These are phyloP conservation scores for Nephila pilipes DNA, from an alignment of 1,140 invertebrate genomes.

Conservation along the genomic window DNA sequence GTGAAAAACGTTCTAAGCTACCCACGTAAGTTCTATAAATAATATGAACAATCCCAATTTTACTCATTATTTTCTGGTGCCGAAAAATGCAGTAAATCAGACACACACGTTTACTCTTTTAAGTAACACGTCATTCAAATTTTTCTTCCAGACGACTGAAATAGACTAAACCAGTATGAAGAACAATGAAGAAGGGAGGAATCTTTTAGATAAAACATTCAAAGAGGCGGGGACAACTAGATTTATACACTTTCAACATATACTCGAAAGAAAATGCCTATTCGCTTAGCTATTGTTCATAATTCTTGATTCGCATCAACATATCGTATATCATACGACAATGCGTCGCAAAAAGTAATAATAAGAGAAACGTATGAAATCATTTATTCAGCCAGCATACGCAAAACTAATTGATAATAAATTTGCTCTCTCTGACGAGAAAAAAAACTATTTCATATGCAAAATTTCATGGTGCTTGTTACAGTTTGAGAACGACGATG, in stretches of 20 bases:
- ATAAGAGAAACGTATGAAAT: conserved; percentile 10
- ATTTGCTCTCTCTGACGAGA: not conserved
- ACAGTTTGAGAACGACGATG: not conserved
- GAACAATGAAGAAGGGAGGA: conserved; percentile 38
- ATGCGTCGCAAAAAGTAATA: not conserved
- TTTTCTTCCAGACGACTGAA: not conserved
- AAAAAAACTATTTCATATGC: not conserved
- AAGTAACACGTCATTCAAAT: not conserved
- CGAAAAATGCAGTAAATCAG: not conserved
- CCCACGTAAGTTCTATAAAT: not conserved
- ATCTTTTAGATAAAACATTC: conserved; percentile 2
- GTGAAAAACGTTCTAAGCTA: too few species aligned
- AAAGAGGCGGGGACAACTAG: not conserved
- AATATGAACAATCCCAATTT: not conserved
- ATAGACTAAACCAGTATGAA: not conserved
- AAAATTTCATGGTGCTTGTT: not conserved
- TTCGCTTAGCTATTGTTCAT: conserved; percentile 16
- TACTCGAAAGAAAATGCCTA: conserved; percentile 25
- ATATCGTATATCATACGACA: conserved; percentile 50
- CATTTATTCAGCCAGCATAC: not conserved
- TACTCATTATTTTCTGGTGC: not conserved
- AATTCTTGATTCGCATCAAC: not conserved
- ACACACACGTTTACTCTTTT: not conserved
- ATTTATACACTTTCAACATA: conserved; percentile 30
- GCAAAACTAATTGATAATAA: conserved; percentile 2